phyloP scores from a whole-genome alignment of 2,888 invertebrate species.

The Tetranychus truncatus region DNA sequence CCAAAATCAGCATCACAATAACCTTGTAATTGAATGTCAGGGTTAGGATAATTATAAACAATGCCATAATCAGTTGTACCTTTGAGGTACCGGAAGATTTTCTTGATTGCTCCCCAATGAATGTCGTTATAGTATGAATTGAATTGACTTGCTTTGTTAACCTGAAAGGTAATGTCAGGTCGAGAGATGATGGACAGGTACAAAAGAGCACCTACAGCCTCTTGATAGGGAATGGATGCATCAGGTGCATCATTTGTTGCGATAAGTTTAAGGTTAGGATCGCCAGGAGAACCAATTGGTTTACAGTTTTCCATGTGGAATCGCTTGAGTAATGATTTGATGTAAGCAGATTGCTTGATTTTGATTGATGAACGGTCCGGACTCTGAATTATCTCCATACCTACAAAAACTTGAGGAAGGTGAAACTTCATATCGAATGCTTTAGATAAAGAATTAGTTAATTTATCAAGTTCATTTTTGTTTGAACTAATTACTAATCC shows the following conservation, averaged over 20 bases:
- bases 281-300: constrained; percentile 4
- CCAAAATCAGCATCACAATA: constrained; percentile 25
- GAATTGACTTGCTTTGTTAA: not conserved
- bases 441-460: not conserved
- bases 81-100: constrained; percentile 6
- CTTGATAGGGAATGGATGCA: not conserved
- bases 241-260: not conserved
- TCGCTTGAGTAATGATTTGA: not conserved
- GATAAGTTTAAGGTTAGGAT: not conserved
- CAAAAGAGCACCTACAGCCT: not conserved
- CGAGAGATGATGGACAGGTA: not conserved
- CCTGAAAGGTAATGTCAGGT: constrained; percentile 9
- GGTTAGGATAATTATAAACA: too few relatives aligned
- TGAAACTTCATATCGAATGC: constrained; percentile 10
- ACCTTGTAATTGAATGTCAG: not conserved
- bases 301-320: constrained; percentile 10
- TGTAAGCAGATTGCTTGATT: constrained; percentile 9
- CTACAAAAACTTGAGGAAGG: constrained; percentile 1
- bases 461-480: not conserved
- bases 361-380: not conserved
- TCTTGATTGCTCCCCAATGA: constrained; percentile 13
- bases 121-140: too few relatives aligned
- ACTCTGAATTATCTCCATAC: constrained; percentile 11
- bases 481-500: not conserved
- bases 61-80: not conserved